Conservation (phyloP, 1,140 invertebrate genomes). For the Caenorhabditis latens region DNA sequence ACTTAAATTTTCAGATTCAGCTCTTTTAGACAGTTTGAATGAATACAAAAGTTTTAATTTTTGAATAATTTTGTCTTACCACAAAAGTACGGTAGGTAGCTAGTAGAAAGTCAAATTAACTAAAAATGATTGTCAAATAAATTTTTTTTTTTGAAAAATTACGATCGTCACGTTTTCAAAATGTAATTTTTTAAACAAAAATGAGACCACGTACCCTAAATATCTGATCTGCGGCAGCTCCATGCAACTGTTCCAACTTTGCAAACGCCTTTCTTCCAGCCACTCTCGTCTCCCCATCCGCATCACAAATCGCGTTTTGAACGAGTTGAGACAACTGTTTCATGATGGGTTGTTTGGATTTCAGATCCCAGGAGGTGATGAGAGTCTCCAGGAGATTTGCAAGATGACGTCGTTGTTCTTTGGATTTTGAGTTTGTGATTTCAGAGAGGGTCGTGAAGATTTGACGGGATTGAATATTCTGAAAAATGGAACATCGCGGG, state of each 20-base stretch:
- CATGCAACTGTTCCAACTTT: conserved; percentile 19
- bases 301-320: conserved; percentile 40
- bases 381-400: background rate
- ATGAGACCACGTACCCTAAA: background rate
- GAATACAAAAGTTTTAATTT: no score
- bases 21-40: no score
- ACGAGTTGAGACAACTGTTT: background rate
- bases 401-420: conserved; percentile 36
- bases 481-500: background rate
- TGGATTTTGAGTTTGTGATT: background rate
- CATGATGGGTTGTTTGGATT: conserved; percentile 12
- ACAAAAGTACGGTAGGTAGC: no score
- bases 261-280: conserved; percentile 34
- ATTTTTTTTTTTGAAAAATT: no score
- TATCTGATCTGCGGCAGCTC: conserved; percentile 11
- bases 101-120: no score
- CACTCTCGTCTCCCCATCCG: conserved; percentile 29
- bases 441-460: background rate
- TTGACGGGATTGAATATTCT: conserved; percentile 48
- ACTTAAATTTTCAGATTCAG: no score
- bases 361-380: background rate
- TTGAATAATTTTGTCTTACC: no score
- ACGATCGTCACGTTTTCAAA: background rate
- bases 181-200: background rate
- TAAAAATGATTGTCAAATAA: no score